Base-by-base conservation (phyloP, 23 tunicate genomes). In the Aplidium turbinatum region DNA sequence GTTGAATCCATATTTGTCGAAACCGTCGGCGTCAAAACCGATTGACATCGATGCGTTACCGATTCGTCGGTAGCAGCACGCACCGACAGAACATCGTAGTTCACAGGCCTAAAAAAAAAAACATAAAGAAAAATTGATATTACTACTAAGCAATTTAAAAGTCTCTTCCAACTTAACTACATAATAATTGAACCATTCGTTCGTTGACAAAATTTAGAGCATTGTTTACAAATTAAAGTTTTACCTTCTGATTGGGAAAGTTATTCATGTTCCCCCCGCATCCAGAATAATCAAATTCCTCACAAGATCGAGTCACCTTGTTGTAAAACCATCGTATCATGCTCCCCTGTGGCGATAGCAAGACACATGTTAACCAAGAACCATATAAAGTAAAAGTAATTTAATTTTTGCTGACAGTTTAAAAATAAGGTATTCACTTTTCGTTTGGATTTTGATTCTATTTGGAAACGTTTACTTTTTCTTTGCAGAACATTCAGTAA, bases 191-290 rank as follows among this genome's bases (percentile, higher is more conserved):
- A n/a, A n/a, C n/a, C n/a, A n/a, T n/a, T n/a, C n/a, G 21, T 11
- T 19, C 18, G 51, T 13, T 18, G 51, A 16, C 51, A 46, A 45
- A 45, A 11, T 13, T 45, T 18, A 45, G 18, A 45, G 18, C n/a
- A n/a, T n/a, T n/a, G n/a, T n/a, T n/a, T n/a, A n/a, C 7, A 56
- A 19, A 13, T 56, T 20, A 19, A 56, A 22, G 29, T 11, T 0
- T 36, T 0, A 85, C 92, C 92, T 78, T 56, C 46, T 78, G 62
- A 48, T 70, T 77, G 23, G 79, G 87, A 69, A 88, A 88, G 68
- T 88, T 88, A 54, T 88, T 88, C 52, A 72, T 22, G 70, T 88
- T 88, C 26, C 96, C 96, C 24, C 83, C 83, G 39, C 96, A 88
- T 4, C 96, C 96, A 30, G 87, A 75, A 50, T 74, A 88, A 11